Evolutionary conservation across 2,888 invertebrate genomes (phyloP).

Genomic region (Heliothis peltigera): DNA sequence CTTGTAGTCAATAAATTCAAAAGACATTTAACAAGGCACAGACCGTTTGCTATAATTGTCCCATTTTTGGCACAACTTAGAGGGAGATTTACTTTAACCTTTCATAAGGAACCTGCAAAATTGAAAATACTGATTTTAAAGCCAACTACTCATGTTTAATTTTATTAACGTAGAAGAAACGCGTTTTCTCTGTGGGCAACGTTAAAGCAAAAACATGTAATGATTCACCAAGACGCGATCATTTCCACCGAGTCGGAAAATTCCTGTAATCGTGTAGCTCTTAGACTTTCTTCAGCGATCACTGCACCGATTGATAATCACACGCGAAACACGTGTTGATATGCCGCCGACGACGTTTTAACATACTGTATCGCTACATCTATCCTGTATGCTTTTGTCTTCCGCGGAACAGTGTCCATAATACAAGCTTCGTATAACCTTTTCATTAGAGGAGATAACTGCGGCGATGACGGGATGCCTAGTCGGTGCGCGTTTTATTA

Average conservation of each 20-base stretch:
- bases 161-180: constrained; percentile 64
- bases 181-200: constrained; percentile 78
- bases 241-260: constrained; percentile 88
- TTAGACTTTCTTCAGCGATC: constrained; percentile 84
- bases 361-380: constrained; percentile 36
- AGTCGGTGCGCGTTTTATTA: constrained; percentile 67
- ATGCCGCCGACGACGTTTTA: constrained; percentile 30
- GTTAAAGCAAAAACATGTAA: constrained; percentile 81
- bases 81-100: constrained; percentile 40
- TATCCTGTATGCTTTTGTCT: constrained; percentile 22
- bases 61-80: constrained; percentile 59
- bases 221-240: constrained; percentile 86
- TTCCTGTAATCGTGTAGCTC: constrained; percentile 83
- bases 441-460: constrained; percentile 59
- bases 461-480: constrained; percentile 60
- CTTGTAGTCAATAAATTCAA: constrained; percentile 50
- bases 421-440: constrained; percentile 43
- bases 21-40: constrained; percentile 38
- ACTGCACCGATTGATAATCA: constrained; percentile 71
- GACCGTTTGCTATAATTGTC: constrained; percentile 35
- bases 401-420: constrained; percentile 30
- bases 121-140: constrained; percentile 56
- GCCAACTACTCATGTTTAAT: constrained; percentile 63
- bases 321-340: constrained; percentile 74
- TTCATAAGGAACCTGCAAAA: constrained; percentile 43